These are phyloP conservation scores for Drosophila seguyi DNA, from an alignment of 1,140 invertebrate genomes.

Conservation along the genomic window DNA sequence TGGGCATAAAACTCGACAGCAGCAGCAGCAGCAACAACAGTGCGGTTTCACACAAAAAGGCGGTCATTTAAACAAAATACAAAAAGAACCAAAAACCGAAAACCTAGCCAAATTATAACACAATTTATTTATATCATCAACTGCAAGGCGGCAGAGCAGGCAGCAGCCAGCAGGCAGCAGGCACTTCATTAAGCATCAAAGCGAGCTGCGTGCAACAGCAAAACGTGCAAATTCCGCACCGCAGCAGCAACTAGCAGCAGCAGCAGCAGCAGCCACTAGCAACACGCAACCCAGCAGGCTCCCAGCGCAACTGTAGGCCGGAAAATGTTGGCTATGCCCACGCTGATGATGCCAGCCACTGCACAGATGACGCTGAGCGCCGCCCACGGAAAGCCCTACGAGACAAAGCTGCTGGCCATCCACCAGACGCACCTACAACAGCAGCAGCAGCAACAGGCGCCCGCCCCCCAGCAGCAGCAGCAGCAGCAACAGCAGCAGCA, in stretches of 20 bases:
- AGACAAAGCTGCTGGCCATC: slow-evolving; percentile 83
- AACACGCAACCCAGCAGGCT: slow-evolving; percentile 40
- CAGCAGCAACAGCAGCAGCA: slow-evolving; percentile 68
- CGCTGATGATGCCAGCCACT: slow-evolving; percentile 84
- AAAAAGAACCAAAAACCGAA: slow-evolving; percentile 44
- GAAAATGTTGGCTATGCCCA: slow-evolving; percentile 84
- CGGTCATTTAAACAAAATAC: slow-evolving; percentile 52
- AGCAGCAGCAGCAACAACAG: slow-evolving; percentile 37
- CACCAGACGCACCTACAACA: slow-evolving; percentile 83
- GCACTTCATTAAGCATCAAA: slow-evolving; percentile 81
- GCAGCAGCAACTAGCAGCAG: slow-evolving; percentile 42
- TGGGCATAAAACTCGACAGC: slow-evolving; percentile 52
- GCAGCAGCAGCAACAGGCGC: slow-evolving; percentile 67
- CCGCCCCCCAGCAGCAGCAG: slow-evolving; percentile 55
- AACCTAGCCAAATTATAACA: slow-evolving; percentile 75
- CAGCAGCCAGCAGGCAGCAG: slow-evolving; percentile 51
- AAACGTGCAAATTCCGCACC: slow-evolving; percentile 62
- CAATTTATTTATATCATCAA: slow-evolving; percentile 75
- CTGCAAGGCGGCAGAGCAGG: slow-evolving; percentile 55
- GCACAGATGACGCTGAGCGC: slow-evolving; percentile 84
- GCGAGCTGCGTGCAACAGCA: slow-evolving; percentile 74
- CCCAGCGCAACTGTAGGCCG: slow-evolving; percentile 56
- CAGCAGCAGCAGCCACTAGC: slow-evolving; percentile 23
- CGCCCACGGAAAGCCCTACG: slow-evolving; percentile 78
- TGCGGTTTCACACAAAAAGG: slow-evolving; percentile 55